Evolutionary conservation across 1,140 invertebrate species (phyloP).

Genomic region (Aphaenogaster ashmeadi): DNA sequence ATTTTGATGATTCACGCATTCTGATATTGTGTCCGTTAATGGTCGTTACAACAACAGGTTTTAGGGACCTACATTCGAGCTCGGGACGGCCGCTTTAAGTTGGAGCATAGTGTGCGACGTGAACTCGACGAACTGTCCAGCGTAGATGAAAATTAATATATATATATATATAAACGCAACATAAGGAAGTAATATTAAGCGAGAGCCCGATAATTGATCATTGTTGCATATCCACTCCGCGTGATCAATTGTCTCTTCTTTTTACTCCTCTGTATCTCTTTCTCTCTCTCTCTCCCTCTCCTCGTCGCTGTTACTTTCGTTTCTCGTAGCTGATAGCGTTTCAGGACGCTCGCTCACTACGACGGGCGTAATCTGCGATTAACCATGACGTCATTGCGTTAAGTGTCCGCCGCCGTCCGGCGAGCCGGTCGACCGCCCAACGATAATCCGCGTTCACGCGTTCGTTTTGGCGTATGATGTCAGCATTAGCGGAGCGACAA

Average conservation of each 20-base stretch:
- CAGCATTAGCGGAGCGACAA: neutral
- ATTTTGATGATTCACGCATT: neutral
- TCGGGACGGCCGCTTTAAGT: neutral
- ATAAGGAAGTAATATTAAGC: neutral
- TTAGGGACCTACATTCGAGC: neutral
- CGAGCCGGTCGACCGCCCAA: conserved; percentile 1
- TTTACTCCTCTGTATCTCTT: neutral
- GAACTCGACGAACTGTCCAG: neutral
- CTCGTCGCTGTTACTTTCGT: neutral
- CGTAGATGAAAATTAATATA: neutral
- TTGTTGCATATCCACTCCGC: neutral
- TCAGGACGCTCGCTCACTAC: conserved; percentile 5
- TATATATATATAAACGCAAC: neutral
- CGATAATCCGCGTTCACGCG: neutral
- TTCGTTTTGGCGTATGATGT: conserved; percentile 45
- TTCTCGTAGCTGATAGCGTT: conserved; percentile 31
- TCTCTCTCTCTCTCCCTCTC: neutral
- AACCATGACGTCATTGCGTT: conserved; percentile 58
- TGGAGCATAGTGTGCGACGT: neutral
- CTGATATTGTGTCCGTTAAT: neutral
- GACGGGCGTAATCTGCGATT: conserved; percentile 53
- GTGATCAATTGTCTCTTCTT: neutral
- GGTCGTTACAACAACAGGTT: neutral
- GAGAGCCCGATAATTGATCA: neutral
- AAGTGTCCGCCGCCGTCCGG: conserved; percentile 35